phyloP scores from a whole-genome alignment of 2,888 invertebrate genomes.

The Xanthorhoe spadicearia region DNA sequence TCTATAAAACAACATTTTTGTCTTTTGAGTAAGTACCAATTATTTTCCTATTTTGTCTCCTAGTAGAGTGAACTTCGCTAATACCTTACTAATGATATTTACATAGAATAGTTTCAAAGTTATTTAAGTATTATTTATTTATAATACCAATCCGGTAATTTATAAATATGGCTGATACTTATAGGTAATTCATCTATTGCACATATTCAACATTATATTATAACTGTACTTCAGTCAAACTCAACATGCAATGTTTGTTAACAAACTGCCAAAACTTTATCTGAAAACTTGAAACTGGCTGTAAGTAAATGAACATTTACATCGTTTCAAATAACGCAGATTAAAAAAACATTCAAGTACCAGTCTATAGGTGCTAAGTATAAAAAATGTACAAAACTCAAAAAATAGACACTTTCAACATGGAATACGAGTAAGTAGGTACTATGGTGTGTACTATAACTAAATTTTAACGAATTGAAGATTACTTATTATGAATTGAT shows the following conservation, averaged over 20 bases:
- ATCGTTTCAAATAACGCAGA: too few species aligned
- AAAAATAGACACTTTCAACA: conserved; percentile 62
- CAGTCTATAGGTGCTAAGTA: conserved; percentile 35
- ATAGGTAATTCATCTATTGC: background rate
- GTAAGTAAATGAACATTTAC: too few species aligned
- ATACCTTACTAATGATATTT: background rate
- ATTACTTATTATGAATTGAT: conserved; percentile 48
- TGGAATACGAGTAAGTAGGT: conserved; percentile 36
- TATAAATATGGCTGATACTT: conserved; percentile 6
- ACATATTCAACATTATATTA: conserved; percentile 32
- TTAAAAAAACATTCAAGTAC: too few species aligned
- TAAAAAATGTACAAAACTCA: conserved; percentile 47
- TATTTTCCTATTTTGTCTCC: too few species aligned
- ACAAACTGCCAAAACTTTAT: too few species aligned
- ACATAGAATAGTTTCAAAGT: background rate
- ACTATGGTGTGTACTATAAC: conserved; percentile 29
- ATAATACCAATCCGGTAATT: background rate
- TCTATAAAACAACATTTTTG: too few species aligned
- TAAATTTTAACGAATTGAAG: background rate
- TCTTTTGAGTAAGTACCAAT: too few species aligned
- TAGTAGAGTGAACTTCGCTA: too few species aligned
- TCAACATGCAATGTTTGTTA: too few species aligned
- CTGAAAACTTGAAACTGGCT: too few species aligned
- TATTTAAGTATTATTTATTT: background rate
- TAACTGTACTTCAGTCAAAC: background rate